Conservation (phyloP, 1,140 invertebrate genomes). For the Trissolcus basalis region DNA sequence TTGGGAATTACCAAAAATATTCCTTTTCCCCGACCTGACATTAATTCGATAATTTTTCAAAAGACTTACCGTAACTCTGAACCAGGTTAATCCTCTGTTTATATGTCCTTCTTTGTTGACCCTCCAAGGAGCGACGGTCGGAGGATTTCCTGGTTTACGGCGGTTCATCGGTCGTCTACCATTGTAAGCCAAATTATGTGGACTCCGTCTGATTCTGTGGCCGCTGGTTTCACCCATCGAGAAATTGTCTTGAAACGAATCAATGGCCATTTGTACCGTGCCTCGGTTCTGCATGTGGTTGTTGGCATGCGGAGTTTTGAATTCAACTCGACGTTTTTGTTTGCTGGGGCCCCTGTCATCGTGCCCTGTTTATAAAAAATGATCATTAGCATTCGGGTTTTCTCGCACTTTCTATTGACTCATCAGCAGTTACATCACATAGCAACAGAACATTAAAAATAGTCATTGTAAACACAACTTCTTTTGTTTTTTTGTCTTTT, state of each 20-base stretch:
- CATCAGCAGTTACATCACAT: background rate
- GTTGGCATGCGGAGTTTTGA: conserved; percentile 12
- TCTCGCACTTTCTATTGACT: background rate
- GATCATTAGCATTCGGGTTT: background rate
- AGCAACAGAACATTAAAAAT: background rate
- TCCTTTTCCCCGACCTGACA: too few species aligned
- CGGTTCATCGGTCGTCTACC: conserved; percentile 8
- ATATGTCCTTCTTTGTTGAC: background rate
- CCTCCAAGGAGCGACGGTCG: background rate
- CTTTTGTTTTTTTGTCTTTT: too few species aligned
- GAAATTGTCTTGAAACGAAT: conserved; percentile 63
- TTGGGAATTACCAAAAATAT: conserved; percentile 3
- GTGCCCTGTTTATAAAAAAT: conserved; percentile 13
- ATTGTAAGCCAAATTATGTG: conserved; percentile 43
- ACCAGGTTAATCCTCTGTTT: conserved; percentile 75
- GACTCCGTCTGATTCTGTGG: conserved; percentile 60
- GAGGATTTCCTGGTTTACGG: conserved; percentile 5
- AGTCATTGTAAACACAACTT: background rate
- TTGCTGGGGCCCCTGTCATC: conserved; percentile 19
- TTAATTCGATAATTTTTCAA: too few species aligned
- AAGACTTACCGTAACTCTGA: conserved; percentile 77
- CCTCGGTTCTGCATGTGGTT: conserved; percentile 1
- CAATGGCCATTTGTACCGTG: conserved; percentile 9
- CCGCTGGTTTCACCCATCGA: conserved; percentile 56
- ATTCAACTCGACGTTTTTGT: conserved; percentile 17